Evolutionary conservation across 1,140 invertebrate species (phyloP), one percentile per base, ranked within the genome.

Genomic region (Charaxes varanes): DNA sequence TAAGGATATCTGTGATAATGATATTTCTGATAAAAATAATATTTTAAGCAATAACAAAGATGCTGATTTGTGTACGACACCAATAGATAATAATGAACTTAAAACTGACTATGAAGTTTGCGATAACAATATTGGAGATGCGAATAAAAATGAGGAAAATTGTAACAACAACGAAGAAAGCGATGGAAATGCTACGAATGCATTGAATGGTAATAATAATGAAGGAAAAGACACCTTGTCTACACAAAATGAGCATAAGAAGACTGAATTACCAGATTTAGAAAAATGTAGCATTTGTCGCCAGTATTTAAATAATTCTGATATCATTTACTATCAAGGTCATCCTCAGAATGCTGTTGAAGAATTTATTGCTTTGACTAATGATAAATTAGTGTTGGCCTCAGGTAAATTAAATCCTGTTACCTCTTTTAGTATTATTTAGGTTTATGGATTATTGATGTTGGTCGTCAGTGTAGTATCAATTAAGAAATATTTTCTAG

Each of bases 361-460:
- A 58, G 93, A 95, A 78, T 91, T 89, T 66, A 86, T 94, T 43
- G 91, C 92, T 19, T 84, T 95, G 27, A 93, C 89, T 21, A 88
- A 94, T 87, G 88, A 91, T 34, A 91, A 88, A 68, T 73, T 95
- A 38, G 89, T 90, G 17, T 72, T 94, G 21, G 92, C 92, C 62
- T 86, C 94, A 52, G 93, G 72, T 82, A 47, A 35, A 19, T 24
- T 5, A 28, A 11, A 24, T 36, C 6, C 6, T 22, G 21, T 3
- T 6, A 22, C 21, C 21, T n/a, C 2, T n/a, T n/a, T n/a, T n/a
- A 22, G 21, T 22, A 22, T 2, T 22, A n/a, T 22, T n/a, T n/a
- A n/a, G n/a, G n/a, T n/a, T n/a, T n/a, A n/a, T n/a, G n/a, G n/a
- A n/a, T n/a, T n/a, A n/a, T n/a, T n/a, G n/a, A n/a, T n/a, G n/a